Evolutionary conservation across 2,888 invertebrate genomes (phyloP).

Genomic region (Eristalis tenax): DNA sequence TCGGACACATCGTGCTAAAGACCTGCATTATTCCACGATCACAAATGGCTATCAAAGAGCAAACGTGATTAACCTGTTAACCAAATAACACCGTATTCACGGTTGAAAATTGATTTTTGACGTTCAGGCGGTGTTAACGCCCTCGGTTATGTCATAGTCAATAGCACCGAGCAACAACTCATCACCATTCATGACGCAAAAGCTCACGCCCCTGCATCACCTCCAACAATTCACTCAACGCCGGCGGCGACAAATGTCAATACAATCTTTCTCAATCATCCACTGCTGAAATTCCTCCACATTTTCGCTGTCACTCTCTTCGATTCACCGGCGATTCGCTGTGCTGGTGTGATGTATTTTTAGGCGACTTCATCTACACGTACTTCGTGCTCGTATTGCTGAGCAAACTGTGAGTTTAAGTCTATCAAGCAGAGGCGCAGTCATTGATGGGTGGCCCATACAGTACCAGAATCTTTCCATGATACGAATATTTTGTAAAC

Average conservation of each 20-base stretch:
- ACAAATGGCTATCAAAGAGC: not conserved
- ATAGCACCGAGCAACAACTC: not conserved
- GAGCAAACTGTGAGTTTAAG: not conserved
- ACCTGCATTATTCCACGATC: not conserved
- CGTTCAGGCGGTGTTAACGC: conserved; percentile 5
- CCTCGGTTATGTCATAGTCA: conserved; percentile 11
- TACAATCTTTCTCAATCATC: not conserved
- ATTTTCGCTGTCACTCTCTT: not conserved
- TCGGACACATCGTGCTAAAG: not conserved
- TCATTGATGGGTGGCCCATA: not conserved
- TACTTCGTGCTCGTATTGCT: not conserved
- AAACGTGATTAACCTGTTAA: conserved; percentile 2
- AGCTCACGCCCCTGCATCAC: not conserved
- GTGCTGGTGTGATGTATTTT: not conserved
- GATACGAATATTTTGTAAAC: not conserved
- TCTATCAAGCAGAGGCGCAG: not conserved
- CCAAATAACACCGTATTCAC: not conserved
- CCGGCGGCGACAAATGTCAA: not conserved
- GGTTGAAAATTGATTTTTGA: not conserved
- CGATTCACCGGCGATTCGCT: not conserved
- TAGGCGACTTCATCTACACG: not conserved
- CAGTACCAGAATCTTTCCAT: not conserved
- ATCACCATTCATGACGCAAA: not conserved
- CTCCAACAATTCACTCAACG: not conserved
- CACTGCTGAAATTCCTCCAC: not conserved